Conservation (phyloP, 2,888 invertebrate genomes). For the Eucera pruinosa region DNA sequence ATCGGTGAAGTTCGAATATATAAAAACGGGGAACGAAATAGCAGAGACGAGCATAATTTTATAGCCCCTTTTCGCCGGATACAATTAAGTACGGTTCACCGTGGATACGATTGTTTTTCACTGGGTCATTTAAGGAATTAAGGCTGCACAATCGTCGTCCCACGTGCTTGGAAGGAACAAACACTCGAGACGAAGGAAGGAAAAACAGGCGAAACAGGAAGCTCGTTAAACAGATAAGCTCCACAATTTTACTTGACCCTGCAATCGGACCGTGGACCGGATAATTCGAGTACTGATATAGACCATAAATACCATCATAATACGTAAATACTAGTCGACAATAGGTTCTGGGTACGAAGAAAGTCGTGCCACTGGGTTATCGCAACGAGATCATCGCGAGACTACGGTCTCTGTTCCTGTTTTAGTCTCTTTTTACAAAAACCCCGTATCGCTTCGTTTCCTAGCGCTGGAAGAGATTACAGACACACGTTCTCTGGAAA, state of each 20-base stretch:
- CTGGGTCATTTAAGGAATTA: constrained; percentile 44
- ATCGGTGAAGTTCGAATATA: neutral
- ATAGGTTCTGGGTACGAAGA: constrained; percentile 53
- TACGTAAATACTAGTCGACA: constrained; percentile 50
- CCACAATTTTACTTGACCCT: constrained; percentile 32
- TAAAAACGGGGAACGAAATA: neutral
- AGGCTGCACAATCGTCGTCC: constrained; percentile 29
- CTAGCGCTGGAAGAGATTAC: neutral
- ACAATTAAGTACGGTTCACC: constrained; percentile 30
- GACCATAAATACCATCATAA: constrained; percentile 44
- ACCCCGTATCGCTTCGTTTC: neutral
- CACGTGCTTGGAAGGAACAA: constrained; percentile 38
- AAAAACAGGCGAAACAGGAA: constrained; percentile 45
- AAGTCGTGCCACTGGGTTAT: constrained; percentile 74
- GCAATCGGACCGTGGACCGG: constrained; percentile 38
- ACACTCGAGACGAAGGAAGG: constrained; percentile 2
- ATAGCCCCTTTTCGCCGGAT: constrained; percentile 6
- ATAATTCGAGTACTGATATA: constrained; percentile 33
- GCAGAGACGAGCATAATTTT: constrained; percentile 4
- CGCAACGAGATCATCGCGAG: constrained; percentile 72
- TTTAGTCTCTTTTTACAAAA: constrained; percentile 17
- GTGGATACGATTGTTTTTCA: constrained; percentile 35
- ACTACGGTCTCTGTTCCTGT: constrained; percentile 39
- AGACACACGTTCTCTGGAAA: constrained; percentile 6
- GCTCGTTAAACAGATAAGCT: constrained; percentile 55